These are phyloP conservation scores for Antheraea mylitta DNA, from an alignment of 1,140 invertebrate genomes.

Conservation along the genomic window DNA sequence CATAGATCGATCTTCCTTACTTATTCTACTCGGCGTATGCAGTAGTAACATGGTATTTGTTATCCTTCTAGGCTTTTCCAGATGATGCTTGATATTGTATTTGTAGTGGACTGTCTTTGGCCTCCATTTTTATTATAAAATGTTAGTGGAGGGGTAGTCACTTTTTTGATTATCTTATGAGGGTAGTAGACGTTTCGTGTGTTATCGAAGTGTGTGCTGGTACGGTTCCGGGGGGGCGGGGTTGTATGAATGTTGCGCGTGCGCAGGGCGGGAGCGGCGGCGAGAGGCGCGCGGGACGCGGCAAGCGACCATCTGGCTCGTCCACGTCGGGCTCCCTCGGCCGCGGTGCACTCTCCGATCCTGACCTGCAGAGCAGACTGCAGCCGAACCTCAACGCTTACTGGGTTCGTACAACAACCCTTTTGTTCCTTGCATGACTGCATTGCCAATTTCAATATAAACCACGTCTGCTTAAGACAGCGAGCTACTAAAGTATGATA, in stretches of 20 bases:
- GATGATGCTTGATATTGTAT: too few species aligned
- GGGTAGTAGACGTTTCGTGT: neutral
- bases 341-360: constrained; percentile 67
- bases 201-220: constrained; percentile 44
- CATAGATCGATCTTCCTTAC: too few species aligned
- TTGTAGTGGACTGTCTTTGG: too few species aligned
- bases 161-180: neutral
- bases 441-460: neutral
- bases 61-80: too few species aligned
- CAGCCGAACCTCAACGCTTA: constrained; percentile 57
- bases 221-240: constrained; percentile 22
- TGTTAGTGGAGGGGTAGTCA: neutral
- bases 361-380: constrained; percentile 59
- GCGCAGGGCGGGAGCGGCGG: constrained; percentile 58
- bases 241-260: constrained; percentile 30
- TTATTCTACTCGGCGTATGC: too few species aligned
- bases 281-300: constrained; percentile 57
- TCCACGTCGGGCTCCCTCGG: constrained; percentile 54
- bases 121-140: too few species aligned
- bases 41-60: too few species aligned
- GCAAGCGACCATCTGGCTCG: constrained; percentile 65
- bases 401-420: constrained; percentile 57
- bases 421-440: neutral
- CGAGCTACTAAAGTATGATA: neutral
- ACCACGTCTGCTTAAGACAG: too few species aligned